A percentile compares a stretch with the other conserved stretches of the same genome.
These are phyloP conservation scores for Pygathrix nemaeus DNA, from an alignment of 2,113 vertebrate species.

Conservation along the genomic window DNA sequence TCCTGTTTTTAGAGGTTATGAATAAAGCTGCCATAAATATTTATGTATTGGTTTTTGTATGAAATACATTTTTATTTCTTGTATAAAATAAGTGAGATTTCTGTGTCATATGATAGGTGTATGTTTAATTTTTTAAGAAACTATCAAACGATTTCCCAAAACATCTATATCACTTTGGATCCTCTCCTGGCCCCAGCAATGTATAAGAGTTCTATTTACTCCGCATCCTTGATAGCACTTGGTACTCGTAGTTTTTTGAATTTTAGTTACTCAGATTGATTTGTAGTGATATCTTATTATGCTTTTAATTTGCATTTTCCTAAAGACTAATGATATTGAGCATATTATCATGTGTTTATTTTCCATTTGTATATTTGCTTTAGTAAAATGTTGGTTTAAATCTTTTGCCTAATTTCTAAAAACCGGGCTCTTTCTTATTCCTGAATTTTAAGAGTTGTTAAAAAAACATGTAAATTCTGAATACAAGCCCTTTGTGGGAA, in stretches of 20 bases:
- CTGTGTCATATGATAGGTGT: not conserved
- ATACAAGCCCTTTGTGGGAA: not conserved
- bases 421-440: not conserved
- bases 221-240: not conserved
- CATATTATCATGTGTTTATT: not conserved
- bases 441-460: not conserved
- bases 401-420: not conserved
- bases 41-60: not conserved
- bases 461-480: not conserved
- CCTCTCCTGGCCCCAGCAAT: not conserved
- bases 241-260: not conserved
- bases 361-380: not conserved
- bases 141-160: not conserved
- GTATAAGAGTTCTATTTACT: not conserved
- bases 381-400: not conserved
- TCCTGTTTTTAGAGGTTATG: not conserved
- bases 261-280: not conserved
- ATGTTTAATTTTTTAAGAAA: slow-evolving; percentile 1
- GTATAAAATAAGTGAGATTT: not conserved
- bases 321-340: not conserved
- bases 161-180: not conserved
- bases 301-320: not conserved
- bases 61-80: slow-evolving; percentile 6
- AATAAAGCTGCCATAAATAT: not conserved
- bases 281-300: not conserved